These are phyloP conservation scores for Sarcophaga variegata DNA, from an alignment of 2,888 invertebrate genomes.

Conservation along the genomic window DNA sequence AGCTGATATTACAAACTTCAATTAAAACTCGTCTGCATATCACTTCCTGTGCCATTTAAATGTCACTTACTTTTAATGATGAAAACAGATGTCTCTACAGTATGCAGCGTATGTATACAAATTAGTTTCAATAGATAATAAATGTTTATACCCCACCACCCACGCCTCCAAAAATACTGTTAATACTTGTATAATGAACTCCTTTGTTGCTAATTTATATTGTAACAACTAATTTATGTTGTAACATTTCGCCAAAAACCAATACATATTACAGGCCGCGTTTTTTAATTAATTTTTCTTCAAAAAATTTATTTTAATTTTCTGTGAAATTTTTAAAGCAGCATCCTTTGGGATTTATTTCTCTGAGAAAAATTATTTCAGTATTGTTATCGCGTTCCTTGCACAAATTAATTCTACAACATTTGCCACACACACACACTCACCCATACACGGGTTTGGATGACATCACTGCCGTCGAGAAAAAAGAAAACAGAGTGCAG, in stretches of 20 bases:
- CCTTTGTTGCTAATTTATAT: conserved; percentile 60
- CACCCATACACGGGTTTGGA: background rate
- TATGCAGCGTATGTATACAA: background rate
- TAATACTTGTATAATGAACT: background rate
- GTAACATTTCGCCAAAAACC: conserved; percentile 64
- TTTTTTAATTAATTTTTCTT: conserved; percentile 39
- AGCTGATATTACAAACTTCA: background rate
- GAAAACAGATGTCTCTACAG: conserved; percentile 35
- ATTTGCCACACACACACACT: background rate
- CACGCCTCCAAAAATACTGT: background rate
- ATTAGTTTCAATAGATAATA: background rate
- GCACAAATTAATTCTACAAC: background rate
- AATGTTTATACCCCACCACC: background rate
- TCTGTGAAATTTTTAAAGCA: background rate
- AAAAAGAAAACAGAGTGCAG: too few relatives aligned
- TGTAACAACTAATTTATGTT: conserved; percentile 22
- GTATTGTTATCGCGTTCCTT: background rate
- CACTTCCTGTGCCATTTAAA: conserved; percentile 48
- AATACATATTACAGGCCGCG: conserved; percentile 49
- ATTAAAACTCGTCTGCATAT: conserved; percentile 25
- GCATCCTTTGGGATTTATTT: background rate
- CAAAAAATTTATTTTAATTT: background rate
- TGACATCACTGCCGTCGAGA: conserved; percentile 4
- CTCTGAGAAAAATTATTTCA: too few relatives aligned
- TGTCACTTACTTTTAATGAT: conserved; percentile 54